Evolutionary conservation across 2,113 vertebrate genomes (phyloP), one percentile per base, ranked within the genome.

Genomic region (Scartelaos histophorus): DNA sequence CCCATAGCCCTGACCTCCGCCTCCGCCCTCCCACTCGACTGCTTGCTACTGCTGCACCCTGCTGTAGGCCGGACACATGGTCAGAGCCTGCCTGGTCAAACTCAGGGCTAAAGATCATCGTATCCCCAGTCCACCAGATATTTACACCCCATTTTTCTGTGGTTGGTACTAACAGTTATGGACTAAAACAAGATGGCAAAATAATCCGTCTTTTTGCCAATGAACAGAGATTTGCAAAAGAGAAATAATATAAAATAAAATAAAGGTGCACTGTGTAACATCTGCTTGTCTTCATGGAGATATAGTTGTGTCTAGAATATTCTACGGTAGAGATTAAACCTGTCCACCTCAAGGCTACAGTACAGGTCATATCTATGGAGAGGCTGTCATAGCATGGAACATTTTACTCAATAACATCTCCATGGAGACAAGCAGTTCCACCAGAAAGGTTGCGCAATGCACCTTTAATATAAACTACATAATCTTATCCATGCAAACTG

Each of bases 21-120:
- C 93, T 94, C 94, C 94, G 92, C 87, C 90, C 93, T 92, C 90
- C 92, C 93, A 92, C 86, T 92, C 92, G 92, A 94, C 92, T 91
- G 91, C 88, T 78, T 93, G 94, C 92, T 93, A 92, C 92, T 86
- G 88, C 22, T 38, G 86, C 86, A 86, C 94, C 92, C 93, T 91
- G 94, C 92, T 92, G 90, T 92, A 89, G 90, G 93, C 89, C 85
- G 93, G 92, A 92, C 93, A 92, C 94, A 93, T 93, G 92, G 91
- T 91, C 91, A 94, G 94, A 94, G 65, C 34, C 92, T 88, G 93
- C 92, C 91, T 91, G 93, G 92, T 89, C 89, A 94, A 95, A 94
- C 92, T 90, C 22, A 88, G 93, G 79, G 94, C 94, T 92, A 93
- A 88, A 91, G 92, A 88, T 94, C 92, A 92, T 86, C 11, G 19